phyloP scores from a whole-genome alignment of 1,140 invertebrate species.

The Bradynema listronoti region DNA sequence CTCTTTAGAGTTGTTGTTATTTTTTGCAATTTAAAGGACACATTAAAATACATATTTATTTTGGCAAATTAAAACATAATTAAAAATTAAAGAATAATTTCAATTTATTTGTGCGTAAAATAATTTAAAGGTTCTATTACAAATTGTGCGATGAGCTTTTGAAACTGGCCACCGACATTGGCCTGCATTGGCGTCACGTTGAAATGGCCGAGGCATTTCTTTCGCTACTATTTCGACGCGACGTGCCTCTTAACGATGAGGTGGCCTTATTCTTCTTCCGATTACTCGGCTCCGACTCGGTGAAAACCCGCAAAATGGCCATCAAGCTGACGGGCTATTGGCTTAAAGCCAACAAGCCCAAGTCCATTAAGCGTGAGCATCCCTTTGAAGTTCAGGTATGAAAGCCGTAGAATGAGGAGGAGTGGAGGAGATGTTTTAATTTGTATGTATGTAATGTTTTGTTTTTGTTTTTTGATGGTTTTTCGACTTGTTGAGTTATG shows the following conservation, averaged over 20 bases:
- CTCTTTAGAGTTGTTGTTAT: no score
- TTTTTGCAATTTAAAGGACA: no score
- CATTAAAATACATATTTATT: no score
- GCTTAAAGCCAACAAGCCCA: constrained; percentile 71
- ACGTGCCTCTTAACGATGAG: constrained; percentile 65
- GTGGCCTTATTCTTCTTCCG: constrained; percentile 68
- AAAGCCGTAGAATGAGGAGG: constrained; percentile 61
- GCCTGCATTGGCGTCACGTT: constrained; percentile 71
- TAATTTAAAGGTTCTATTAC: constrained; percentile 57
- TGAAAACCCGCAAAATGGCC: constrained; percentile 67
- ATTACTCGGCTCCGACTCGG: constrained; percentile 70
- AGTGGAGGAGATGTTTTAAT: constrained; percentile 26
- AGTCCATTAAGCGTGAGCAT: constrained; percentile 64
- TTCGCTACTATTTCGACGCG: constrained; percentile 67
- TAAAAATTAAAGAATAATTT: no score
- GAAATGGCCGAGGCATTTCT: constrained; percentile 71
- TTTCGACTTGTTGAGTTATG: no score
- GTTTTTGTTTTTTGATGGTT: no score
- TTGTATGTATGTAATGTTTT: no score
- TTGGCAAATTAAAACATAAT: no score
- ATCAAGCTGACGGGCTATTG: constrained; percentile 65
- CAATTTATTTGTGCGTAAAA: no score
- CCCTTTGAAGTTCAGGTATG: constrained; percentile 6
- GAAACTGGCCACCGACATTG: constrained; percentile 20
- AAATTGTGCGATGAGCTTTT: constrained; percentile 25